Percentiles rank a stretch among this genome's conserved stretches.
phyloP scores from a whole-genome alignment of 2,113 vertebrate genomes.

The Myocastor coypus region DNA sequence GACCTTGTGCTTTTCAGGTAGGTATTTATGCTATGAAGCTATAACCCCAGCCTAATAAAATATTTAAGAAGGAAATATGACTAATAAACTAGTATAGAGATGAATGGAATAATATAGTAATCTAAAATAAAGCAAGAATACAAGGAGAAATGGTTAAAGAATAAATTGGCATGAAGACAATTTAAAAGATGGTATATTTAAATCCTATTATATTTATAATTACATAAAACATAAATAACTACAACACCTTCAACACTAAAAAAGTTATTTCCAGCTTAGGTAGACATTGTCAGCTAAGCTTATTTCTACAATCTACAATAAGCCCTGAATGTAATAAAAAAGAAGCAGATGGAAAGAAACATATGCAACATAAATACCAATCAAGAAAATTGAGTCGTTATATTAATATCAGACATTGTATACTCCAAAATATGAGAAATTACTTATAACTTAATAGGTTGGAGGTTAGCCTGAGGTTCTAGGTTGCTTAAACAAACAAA shows the following conservation, averaged over 20 bases:
- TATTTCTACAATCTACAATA: slow-evolving; percentile 5
- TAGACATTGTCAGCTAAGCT: neutral
- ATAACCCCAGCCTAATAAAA: neutral
- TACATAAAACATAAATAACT: neutral
- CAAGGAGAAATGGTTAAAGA: neutral
- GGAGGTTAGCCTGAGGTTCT: no score
- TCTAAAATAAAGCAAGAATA: neutral
- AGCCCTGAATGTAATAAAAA: slow-evolving; percentile 19
- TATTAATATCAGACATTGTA: neutral
- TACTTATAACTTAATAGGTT: neutral
- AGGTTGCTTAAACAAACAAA: neutral
- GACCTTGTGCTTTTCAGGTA: no score
- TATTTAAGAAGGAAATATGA: neutral
- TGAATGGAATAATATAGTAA: neutral
- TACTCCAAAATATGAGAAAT: neutral
- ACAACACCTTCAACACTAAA: neutral
- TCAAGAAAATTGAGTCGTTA: neutral
- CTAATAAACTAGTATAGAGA: neutral
- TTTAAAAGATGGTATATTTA: slow-evolving; percentile 9
- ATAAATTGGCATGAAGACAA: neutral
- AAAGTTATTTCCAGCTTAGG: neutral
- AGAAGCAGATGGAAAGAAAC: neutral
- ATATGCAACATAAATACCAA: neutral
- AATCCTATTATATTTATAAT: slow-evolving; percentile 5
- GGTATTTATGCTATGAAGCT: no score